Conservation (phyloP, 2,888 invertebrate genomes). For the Ecliptopera silaceata region DNA sequence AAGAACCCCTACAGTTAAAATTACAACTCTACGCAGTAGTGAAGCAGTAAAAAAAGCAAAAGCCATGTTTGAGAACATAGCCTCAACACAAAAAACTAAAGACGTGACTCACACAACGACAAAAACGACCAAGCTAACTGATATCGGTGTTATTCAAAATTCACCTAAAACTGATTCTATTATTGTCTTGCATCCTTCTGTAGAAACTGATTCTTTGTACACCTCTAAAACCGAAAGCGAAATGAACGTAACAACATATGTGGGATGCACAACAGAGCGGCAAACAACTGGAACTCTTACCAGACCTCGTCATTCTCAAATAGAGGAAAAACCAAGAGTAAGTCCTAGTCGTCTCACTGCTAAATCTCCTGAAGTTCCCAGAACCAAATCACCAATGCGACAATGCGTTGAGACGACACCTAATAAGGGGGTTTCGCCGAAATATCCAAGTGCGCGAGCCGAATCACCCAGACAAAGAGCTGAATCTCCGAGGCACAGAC, state of each 20-base stretch:
- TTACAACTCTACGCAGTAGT: constrained; percentile 79
- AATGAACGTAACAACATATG: constrained; percentile 40
- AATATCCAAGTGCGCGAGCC: constrained; percentile 50
- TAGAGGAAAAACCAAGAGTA: constrained; percentile 48
- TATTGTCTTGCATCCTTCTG: constrained; percentile 49
- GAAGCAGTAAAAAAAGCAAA: constrained; percentile 88
- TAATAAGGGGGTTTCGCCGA: constrained; percentile 46
- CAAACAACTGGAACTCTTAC: constrained; percentile 42
- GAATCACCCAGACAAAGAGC: constrained; percentile 53
- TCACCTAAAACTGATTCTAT: constrained; percentile 56
- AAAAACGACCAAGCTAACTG: constrained; percentile 72
- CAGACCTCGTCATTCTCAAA: constrained; percentile 36
- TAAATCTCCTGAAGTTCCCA: constrained; percentile 53
- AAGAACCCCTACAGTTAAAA: constrained; percentile 58
- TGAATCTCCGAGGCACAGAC: constrained; percentile 51
- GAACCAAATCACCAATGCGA: constrained; percentile 56
- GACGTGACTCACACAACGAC: constrained; percentile 41
- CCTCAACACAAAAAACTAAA: constrained; percentile 64
- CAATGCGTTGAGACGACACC: constrained; percentile 51
- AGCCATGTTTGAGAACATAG: constrained; percentile 87
- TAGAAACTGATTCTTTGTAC: constrained; percentile 50
- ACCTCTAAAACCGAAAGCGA: constrained; percentile 51
- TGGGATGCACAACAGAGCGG: constrained; percentile 37
- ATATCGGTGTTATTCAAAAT: constrained; percentile 74
- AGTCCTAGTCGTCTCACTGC: constrained; percentile 51